Conservation (phyloP, 2,797 vertebrate species). For the Champsocephalus gunnari region DNA sequence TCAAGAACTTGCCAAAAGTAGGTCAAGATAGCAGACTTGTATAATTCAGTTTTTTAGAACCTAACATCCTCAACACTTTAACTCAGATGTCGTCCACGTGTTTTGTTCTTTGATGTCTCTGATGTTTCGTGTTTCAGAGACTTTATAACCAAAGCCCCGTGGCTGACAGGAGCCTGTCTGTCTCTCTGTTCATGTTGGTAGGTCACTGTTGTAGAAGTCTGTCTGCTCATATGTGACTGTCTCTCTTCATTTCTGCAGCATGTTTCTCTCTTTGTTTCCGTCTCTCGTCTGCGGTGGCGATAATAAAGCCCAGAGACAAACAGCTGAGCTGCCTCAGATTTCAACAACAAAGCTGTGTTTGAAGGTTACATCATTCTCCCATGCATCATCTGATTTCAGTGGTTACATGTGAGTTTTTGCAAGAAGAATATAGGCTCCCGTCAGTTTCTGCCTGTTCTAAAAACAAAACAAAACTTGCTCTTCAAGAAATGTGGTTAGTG, state of each 20-base stretch:
- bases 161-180: not conserved
- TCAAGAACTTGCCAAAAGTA: too few species aligned
- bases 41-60: too few species aligned
- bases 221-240: not conserved
- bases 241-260: not conserved
- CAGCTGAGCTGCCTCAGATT: conserved; percentile 43
- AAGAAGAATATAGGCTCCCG: not conserved
- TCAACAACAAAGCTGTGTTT: conserved; percentile 53
- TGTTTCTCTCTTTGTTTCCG: not conserved
- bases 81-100: too few species aligned
- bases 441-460: too few species aligned
- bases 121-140: too few species aligned
- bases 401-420: conserved; percentile 39
- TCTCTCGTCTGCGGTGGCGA: conserved; percentile 2
- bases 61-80: too few species aligned
- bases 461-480: too few species aligned
- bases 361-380: conserved; percentile 52
- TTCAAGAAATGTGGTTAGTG: too few species aligned
- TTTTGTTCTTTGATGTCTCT: too few species aligned
- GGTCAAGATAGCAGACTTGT: too few species aligned
- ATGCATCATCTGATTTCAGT: conserved; percentile 55
- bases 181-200: too few species aligned
- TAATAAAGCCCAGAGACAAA: conserved; percentile 36
- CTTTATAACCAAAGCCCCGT: not conserved
- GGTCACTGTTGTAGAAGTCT: too few species aligned